Conservation (phyloP, 1,140 invertebrate species). For the silkworm (Bombyx mori) region DNA sequence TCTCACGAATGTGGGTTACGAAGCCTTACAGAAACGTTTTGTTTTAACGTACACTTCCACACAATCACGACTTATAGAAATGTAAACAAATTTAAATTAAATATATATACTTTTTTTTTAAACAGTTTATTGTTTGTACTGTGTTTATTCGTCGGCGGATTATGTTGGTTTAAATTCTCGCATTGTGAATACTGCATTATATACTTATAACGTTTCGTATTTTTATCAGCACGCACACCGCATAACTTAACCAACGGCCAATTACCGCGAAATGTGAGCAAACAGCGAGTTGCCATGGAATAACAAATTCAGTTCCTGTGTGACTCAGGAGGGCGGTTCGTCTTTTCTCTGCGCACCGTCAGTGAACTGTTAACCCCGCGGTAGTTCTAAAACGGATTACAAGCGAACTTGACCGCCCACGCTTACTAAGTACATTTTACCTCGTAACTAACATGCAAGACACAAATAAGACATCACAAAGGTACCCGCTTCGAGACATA, state of each 20-base stretch:
- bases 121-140: no score
- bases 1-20: no score
- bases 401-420: constrained; percentile 58
- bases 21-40: no score
- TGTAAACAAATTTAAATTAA: background rate
- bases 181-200: constrained; percentile 8
- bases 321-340: constrained; percentile 47
- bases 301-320: constrained; percentile 32
- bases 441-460: background rate
- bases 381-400: constrained; percentile 36
- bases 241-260: constrained; percentile 17
- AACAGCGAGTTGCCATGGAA: constrained; percentile 41
- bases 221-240: constrained; percentile 16
- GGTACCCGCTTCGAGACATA: background rate
- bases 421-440: constrained; percentile 23
- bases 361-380: constrained; percentile 50
- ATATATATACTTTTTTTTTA: background rate
- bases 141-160: no score
- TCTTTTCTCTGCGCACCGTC: constrained; percentile 35
- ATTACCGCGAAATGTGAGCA: constrained; percentile 42
- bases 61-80: background rate
- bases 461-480: background rate
- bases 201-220: constrained; percentile 12
- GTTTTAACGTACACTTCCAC: background rate
- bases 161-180: no score